These are phyloP conservation scores for Tenebrosternarchus preto DNA, from an alignment of 2,113 vertebrate genomes.

Conservation along the genomic window DNA sequence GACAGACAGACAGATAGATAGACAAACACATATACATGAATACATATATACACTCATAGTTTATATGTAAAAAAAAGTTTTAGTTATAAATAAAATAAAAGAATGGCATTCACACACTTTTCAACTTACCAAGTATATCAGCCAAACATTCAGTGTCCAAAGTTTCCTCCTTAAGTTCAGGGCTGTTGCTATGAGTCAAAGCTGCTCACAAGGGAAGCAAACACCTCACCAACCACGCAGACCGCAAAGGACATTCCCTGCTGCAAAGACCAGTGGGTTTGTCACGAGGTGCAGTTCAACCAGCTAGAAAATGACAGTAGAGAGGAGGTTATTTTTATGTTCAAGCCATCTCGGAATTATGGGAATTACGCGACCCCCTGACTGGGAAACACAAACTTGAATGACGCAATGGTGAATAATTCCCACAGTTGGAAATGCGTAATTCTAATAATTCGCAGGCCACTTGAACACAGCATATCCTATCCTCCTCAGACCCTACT, in stretches of 20 bases:
- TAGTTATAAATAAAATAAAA: too few species aligned
- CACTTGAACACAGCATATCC: neutral
- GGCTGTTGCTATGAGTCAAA: too few species aligned
- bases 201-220: too few species aligned
- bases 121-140: too few species aligned
- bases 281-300: slow-evolving; percentile 21
- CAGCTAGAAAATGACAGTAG: slow-evolving; percentile 25
- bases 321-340: slow-evolving; percentile 18
- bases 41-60: too few species aligned
- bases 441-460: slow-evolving; percentile 8
- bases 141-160: too few species aligned
- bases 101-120: too few species aligned
- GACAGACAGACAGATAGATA: too few species aligned
- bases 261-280: neutral
- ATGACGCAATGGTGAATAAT: neutral
- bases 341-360: slow-evolving; percentile 19
- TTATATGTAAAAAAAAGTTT: too few species aligned
- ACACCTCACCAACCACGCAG: too few species aligned
- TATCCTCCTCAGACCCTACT: neutral
- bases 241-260: neutral
- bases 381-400: slow-evolving; percentile 26
- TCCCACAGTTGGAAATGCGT: slow-evolving; percentile 20
- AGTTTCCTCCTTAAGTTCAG: too few species aligned
- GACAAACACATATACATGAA: too few species aligned
- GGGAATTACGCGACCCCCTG: slow-evolving; percentile 18